Base-by-base conservation (phyloP, 1,140 invertebrate species). In the Teleogryllus occipitalis region DNA sequence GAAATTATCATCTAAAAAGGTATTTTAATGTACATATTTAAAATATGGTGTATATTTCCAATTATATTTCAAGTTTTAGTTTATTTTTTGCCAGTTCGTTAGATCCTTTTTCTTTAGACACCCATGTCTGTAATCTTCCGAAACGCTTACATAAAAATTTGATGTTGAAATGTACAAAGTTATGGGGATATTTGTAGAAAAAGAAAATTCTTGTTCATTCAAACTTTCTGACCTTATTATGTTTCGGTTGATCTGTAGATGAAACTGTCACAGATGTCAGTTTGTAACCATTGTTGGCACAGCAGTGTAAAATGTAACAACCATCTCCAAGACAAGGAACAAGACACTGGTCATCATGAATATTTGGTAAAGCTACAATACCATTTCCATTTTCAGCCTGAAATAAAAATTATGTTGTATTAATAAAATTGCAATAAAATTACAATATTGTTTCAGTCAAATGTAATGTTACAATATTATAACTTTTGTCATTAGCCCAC, bases 221-320 rank as follows among this genome's bases (percentile, higher is more conserved):
- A 39, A 39, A 39, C 27, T 39, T 39, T 39, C 27, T 39, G 27
- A 39, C 27, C 27, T 39, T 39, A 39, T 65, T 65, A 10, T 65
- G 54, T 65, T 65, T 65, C 54, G 10, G 54, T 14, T 10, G 18
- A 65, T 65, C 54, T 65, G 54, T 18, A 2, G 54, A 18, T 14
- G 10, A 14, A 18, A 72, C 22, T 18, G 47, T 21, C 48, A 78
- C 65, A 7, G 18, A 22, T 8, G n/a, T 12, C 8, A 78, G 14
- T 18, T 78, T 49, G 27, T 39, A n/a, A 15, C 54, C 27, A 73
- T 46, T 78, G 46, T 78, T 47, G 5, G 78, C 18, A 22, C 78
- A 78, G 8, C 78, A 78, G 27, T 78, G 78, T 39, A 15, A 49
- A 46, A 47, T 78, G 49, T 78, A 22, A 73, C 78, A 78, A 4